Conservation (phyloP, 2,888 invertebrate genomes). For the Furcula furcula region DNA sequence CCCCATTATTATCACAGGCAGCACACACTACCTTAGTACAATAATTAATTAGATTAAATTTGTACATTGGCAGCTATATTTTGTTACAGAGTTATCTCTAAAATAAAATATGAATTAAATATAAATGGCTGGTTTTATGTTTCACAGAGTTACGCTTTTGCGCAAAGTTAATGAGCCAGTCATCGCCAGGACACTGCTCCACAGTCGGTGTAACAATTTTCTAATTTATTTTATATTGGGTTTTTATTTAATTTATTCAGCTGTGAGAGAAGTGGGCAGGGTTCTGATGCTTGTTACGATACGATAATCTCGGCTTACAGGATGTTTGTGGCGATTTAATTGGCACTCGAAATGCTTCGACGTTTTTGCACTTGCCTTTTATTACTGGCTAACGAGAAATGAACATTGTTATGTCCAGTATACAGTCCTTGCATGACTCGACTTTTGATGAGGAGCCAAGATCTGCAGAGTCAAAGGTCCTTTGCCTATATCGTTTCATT, state of each 20-base stretch:
- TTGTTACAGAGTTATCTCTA: constrained; percentile 26
- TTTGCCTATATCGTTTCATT: neutral
- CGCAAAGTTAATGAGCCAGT: constrained; percentile 59
- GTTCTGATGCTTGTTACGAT: constrained; percentile 75
- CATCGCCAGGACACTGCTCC: constrained; percentile 36
- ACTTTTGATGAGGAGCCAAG: constrained; percentile 23
- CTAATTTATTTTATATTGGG: constrained; percentile 73
- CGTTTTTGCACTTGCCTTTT: constrained; percentile 62
- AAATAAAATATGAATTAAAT: constrained; percentile 42
- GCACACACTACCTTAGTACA: constrained; percentile 17
- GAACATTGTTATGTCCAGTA: constrained; percentile 44
- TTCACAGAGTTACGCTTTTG: constrained; percentile 45
- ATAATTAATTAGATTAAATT: constrained; percentile 29
- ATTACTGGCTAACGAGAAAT: constrained; percentile 58
- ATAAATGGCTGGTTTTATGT: constrained; percentile 33
- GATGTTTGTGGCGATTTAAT: constrained; percentile 77
- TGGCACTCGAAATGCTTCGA: constrained; percentile 71
- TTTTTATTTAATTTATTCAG: constrained; percentile 79
- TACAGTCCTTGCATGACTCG: constrained; percentile 31
- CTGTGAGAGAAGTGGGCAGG: constrained; percentile 72
- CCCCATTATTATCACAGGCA: too few relatives aligned
- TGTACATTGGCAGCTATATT: constrained; percentile 22
- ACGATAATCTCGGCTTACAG: constrained; percentile 78
- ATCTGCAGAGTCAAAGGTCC: constrained; percentile 1
- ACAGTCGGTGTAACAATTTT: constrained; percentile 46